Conservation (phyloP, 2,888 invertebrate genomes). For the Mimumesa dahlbomi region DNA sequence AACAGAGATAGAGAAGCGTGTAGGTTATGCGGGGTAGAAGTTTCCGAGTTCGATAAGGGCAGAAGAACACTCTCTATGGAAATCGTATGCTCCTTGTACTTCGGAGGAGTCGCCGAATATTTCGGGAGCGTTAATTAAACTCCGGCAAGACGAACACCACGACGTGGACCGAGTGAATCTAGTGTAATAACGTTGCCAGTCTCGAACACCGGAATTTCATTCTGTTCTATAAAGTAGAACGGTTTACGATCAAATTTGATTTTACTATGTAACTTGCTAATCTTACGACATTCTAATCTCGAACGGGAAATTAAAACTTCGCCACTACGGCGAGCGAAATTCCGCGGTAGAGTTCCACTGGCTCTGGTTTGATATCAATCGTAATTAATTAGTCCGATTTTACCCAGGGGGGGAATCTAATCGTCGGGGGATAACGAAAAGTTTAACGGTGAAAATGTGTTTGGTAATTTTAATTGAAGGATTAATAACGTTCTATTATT, state of each 20-base stretch:
- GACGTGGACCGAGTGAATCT: not conserved
- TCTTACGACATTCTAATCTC: too few relatives aligned
- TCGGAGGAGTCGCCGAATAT: constrained; percentile 11
- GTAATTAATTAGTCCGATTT: too few relatives aligned
- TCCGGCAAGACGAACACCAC: not conserved
- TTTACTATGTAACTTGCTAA: too few relatives aligned
- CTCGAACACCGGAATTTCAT: not conserved
- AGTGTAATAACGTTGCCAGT: constrained; percentile 2
- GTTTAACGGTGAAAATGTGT: not conserved
- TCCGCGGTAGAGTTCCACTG: too few relatives aligned
- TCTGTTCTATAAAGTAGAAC: too few relatives aligned
- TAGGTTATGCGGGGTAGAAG: constrained; percentile 14
- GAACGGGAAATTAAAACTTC: too few relatives aligned
- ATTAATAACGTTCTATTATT: too few relatives aligned
- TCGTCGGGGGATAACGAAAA: not conserved
- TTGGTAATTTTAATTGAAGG: too few relatives aligned
- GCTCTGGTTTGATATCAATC: too few relatives aligned
- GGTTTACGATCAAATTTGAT: too few relatives aligned
- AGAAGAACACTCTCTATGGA: constrained; percentile 19
- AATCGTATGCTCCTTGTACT: constrained; percentile 7
- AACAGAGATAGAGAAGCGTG: constrained; percentile 3
- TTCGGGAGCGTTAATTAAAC: constrained; percentile 27
- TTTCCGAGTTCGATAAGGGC: constrained; percentile 39
- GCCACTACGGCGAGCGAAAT: too few relatives aligned
- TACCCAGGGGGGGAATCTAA: too few relatives aligned